Evolutionary conservation across 2,888 invertebrate genomes (phyloP).

Genomic region (Oligia fasciuncula): DNA sequence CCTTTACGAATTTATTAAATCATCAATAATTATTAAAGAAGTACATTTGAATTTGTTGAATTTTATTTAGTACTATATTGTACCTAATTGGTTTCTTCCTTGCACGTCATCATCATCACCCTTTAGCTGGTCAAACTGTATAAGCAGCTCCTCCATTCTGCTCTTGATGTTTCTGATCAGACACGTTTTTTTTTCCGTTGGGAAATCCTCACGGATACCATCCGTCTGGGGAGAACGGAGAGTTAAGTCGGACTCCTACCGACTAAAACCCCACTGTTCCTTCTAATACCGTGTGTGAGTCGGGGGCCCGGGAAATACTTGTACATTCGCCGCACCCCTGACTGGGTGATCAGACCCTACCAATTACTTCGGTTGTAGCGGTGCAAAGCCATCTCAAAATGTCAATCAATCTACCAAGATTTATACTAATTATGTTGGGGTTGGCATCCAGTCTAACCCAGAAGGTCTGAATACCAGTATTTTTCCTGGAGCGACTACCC

Average conservation of each 20-base stretch:
- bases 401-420: background rate
- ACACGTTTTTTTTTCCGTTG: background rate
- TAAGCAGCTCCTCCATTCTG: background rate
- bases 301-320: no score
- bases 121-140: background rate
- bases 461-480: background rate
- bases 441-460: background rate
- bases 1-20: slow-evolving; percentile 75
- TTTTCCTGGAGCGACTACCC: background rate
- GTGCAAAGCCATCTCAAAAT: background rate
- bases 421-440: background rate
- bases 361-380: background rate
- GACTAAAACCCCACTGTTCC: no score
- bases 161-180: background rate
- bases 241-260: no score
- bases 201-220: no score
- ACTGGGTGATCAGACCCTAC: background rate
- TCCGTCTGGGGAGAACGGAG: no score
- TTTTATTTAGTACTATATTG: slow-evolving; percentile 14
- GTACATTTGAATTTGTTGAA: slow-evolving; percentile 38
- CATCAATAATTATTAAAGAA: slow-evolving; percentile 58
- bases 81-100: no score
- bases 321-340: no score
- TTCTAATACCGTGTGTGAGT: no score
- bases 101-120: background rate